Base-by-base conservation (phyloP, 2,797 vertebrate species). In the Aldrovandia affinis region DNA sequence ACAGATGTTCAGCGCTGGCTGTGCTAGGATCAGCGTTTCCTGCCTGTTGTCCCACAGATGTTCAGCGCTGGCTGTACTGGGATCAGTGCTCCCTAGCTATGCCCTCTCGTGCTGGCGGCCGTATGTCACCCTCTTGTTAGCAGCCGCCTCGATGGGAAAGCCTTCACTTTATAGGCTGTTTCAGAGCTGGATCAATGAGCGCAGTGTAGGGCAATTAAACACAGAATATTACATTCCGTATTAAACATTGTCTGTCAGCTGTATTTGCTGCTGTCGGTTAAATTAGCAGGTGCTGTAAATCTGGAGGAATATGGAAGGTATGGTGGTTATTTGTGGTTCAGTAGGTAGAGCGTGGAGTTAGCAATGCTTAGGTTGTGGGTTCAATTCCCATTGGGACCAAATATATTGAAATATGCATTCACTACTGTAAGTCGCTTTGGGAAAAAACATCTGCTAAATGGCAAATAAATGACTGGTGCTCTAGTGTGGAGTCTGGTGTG, bases 21-120 rank as follows among this genome's bases (percentile, higher is more conserved):
- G 82, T 80, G 85, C 89, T 89, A 84, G 55, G 86, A 82, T 81
- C 89, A 85, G 85, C 80, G 65, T 82, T 86, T 65, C 77, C 50
- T 33, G 83, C 81, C 87, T 84, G 90, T 84, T 84, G 63, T 14
- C 81, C 84, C 83, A 89, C 84, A 73, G 47, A 42, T 42, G 80
- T 6, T 22, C 86, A 75, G n/a, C 81, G 81, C 61, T 86, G 85
- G 80, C 87, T 91, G 82, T 80, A 84, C 89, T 89, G 85, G 55
- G 86, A 82, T 81, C 89, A 85, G 85, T 78, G 65, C 82, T 86
- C 73, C 77, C 50, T 33, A 33, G 68, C 52, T 30, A 63, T 83
- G 88, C 88, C 83, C 89, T 87, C 83, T 81, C 75, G 82, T 83
- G 59, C 12, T 80, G 80, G 86, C 85, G 63, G 87, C 57, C 28